These are phyloP conservation scores for Enteromius afrohamiltoni DNA, from an alignment of 2,797 vertebrate species.

Conservation along the genomic window DNA sequence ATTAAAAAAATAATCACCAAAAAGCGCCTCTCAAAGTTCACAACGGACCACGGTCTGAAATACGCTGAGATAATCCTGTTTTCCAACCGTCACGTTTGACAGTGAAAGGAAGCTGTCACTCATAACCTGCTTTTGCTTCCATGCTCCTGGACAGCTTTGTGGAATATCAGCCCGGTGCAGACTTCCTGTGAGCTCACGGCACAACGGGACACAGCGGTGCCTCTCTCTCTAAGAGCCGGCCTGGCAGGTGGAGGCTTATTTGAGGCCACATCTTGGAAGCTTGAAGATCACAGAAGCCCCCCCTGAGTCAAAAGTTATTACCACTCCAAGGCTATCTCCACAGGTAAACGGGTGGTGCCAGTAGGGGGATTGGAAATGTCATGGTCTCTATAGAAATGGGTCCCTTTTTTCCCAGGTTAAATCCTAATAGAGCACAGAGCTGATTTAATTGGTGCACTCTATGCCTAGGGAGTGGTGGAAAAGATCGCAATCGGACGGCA, in stretches of 20 bases:
- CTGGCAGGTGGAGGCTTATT: conserved; percentile 60
- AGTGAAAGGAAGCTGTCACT: conserved; percentile 57
- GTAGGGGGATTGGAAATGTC: conserved; percentile 63
- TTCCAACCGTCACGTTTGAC: conserved; percentile 35
- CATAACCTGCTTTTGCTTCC: conserved; percentile 45
- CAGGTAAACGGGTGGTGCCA: conserved; percentile 59
- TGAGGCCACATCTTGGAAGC: conserved; percentile 57
- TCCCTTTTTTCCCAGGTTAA: conserved; percentile 54
- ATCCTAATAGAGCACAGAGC: conserved; percentile 62
- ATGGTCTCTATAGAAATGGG: conserved; percentile 51
- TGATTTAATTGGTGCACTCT: conserved; percentile 66
- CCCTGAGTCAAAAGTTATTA: conserved; percentile 68
- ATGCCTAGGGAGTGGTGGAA: conserved; percentile 61
- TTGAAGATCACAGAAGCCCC: conserved; percentile 65
- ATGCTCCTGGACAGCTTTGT: conserved; percentile 49
- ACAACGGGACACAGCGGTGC: conserved; percentile 47
- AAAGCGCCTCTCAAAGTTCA: conserved; percentile 44
- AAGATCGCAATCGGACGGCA: conserved; percentile 59
- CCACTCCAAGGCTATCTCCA: conserved; percentile 59
- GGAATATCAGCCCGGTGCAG: conserved; percentile 57
- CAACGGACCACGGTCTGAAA: conserved; percentile 45
- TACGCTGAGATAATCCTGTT: conserved; percentile 54
- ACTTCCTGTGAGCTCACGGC: conserved; percentile 50
- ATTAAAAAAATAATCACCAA: conserved; percentile 39
- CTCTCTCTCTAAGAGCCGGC: conserved; percentile 51